phyloP scores from a whole-genome alignment of 2,888 invertebrate genomes.

The Clunio marinus region DNA sequence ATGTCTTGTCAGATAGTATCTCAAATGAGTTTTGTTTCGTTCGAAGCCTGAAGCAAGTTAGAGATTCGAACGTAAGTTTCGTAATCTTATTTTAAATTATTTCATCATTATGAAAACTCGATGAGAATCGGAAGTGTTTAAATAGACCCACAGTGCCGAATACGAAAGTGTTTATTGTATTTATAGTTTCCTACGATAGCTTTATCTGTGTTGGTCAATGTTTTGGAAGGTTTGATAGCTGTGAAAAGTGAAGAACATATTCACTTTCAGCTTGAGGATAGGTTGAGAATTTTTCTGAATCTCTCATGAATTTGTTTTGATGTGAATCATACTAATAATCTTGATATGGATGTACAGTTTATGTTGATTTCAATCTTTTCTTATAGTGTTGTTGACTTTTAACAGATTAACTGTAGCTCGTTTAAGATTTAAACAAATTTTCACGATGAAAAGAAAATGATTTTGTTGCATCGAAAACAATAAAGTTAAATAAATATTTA shows the following conservation, averaged over 20 bases:
- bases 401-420: too few species aligned
- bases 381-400: too few species aligned
- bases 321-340: too few species aligned
- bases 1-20: background rate
- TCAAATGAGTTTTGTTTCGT: background rate
- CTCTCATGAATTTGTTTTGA: too few species aligned
- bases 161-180: background rate
- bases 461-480: too few species aligned
- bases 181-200: slow-evolving; percentile 4
- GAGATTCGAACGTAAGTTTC: background rate
- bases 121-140: background rate
- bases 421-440: too few species aligned
- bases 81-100: background rate
- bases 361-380: too few species aligned
- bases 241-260: background rate
- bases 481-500: too few species aligned
- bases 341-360: too few species aligned
- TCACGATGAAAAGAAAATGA: too few species aligned
- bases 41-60: background rate
- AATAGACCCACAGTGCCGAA: background rate
- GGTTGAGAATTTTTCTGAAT: slow-evolving; percentile 5
- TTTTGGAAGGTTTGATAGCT: background rate
- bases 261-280: background rate
- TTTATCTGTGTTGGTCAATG: background rate
- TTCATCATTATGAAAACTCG: background rate